Evolutionary conservation across 2,888 invertebrate genomes (phyloP), one percentile per base, ranked within the genome.

Genomic region (Platycheirus albimanus): DNA sequence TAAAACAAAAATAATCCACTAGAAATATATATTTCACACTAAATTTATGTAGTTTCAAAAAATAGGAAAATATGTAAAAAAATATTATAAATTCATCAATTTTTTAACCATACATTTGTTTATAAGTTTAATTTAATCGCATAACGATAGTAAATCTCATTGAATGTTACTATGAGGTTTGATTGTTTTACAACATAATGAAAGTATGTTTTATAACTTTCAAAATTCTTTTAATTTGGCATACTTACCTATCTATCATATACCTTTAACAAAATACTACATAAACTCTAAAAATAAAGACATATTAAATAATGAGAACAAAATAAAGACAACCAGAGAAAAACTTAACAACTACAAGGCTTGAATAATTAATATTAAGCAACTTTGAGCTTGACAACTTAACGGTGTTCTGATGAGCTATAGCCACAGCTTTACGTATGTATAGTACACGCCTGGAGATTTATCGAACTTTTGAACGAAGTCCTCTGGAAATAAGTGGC

Each of bases 401-500:
- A 28, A 61, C 13, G 45, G 24, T n/a, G n/a, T 28, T 33, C 7
- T 33, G 3, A 7, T 33, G 30, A 33, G 7, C 30, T 33, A 7
- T 2, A 33, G 7, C 30, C 19, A 36, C 11, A 15, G 10, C 10
- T 47, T 5, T 19, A 15, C n/a, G n/a, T n/a, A n/a, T n/a, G n/a
- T n/a, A n/a, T n/a, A n/a, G 5, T 17, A 19, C 19, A 24, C 3
- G 7, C 8, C 30, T 30, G 24, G 5, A 24, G 17, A 41, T 56
- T 74, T 83, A 88, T 85, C 86, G 87, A 41, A 90, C 85, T 86
- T 89, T 90, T 11, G 94, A 94, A 1, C 89, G 90, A 81, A 95
- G 92, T 15, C 95, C 95, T 86, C 92, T 91, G 10, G 93, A 91
- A 86, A 95, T 93, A 3, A 94, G 88, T 41, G 92, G 91, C 0